phyloP scores from a whole-genome alignment of 2,797 vertebrate species.

The Crotalus adamanteus region DNA sequence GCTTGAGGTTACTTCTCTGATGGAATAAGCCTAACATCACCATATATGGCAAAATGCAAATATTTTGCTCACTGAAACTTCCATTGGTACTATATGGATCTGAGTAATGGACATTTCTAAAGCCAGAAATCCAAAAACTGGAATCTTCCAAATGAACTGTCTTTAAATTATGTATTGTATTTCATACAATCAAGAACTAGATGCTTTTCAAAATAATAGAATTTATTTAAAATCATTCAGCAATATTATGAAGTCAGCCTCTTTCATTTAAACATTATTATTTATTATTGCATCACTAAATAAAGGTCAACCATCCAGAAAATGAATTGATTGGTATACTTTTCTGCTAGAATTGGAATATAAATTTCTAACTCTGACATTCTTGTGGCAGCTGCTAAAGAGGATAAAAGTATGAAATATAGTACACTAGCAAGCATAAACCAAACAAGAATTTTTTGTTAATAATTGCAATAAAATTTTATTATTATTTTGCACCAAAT shows the following conservation, averaged over 20 bases:
- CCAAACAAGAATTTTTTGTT: neutral
- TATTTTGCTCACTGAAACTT: neutral
- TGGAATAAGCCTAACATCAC: neutral
- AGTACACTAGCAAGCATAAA: neutral
- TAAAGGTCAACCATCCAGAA: slow-evolving; percentile 30
- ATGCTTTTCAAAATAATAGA: neutral
- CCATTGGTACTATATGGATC: neutral
- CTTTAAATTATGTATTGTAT: neutral
- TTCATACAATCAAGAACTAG: neutral
- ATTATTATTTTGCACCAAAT: slow-evolving; percentile 6
- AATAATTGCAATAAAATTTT: neutral
- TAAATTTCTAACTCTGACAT: slow-evolving; percentile 44
- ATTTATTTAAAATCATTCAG: slow-evolving; percentile 32
- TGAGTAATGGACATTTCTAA: neutral
- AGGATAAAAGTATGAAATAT: slow-evolving; percentile 10
- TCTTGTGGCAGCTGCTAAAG: slow-evolving; percentile 24
- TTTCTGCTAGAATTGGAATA: slow-evolving; percentile 15
- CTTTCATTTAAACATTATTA: neutral
- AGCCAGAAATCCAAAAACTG: neutral
- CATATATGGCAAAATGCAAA: neutral
- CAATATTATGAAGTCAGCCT: slow-evolving; percentile 21
- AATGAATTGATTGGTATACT: neutral
- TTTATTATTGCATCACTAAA: slow-evolving; percentile 28
- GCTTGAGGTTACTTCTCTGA: neutral
- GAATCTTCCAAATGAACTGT: neutral